These are phyloP conservation scores for Sapajus apella DNA, from an alignment of 2,113 vertebrate genomes.

Conservation along the genomic window DNA sequence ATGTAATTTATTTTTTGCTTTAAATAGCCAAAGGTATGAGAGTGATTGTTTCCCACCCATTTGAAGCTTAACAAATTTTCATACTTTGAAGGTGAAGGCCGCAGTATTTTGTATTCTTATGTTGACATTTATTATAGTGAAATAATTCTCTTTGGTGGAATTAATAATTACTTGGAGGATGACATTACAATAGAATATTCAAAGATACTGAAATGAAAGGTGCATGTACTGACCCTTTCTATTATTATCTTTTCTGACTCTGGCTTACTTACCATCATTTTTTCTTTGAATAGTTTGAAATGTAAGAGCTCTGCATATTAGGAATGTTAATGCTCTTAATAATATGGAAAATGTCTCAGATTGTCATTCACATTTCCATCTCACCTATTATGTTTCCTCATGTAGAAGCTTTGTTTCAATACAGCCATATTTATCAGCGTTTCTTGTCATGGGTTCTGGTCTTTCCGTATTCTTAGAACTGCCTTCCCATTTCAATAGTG, in stretches of 20 bases:
- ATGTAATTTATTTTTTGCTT: neutral
- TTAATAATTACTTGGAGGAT: neutral
- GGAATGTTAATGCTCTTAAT: neutral
- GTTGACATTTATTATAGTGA: neutral
- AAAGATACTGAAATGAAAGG: constrained; percentile 3
- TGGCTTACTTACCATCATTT: neutral
- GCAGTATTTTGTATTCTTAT: neutral
- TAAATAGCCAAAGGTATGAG: neutral
- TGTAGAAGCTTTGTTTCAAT: neutral
- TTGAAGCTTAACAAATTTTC: neutral
- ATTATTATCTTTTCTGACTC: neutral
- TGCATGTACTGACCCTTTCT: neutral
- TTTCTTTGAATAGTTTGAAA: neutral
- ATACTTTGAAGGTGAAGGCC: neutral
- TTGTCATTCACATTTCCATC: neutral
- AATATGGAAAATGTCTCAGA: neutral
- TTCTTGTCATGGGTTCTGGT: neutral
- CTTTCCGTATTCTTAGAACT: neutral
- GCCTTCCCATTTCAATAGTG: neutral
- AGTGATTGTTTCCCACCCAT: neutral
- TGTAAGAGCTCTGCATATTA: neutral
- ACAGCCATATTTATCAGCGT: neutral
- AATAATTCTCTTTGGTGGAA: neutral
- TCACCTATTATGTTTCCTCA: neutral
- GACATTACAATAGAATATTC: neutral